Base-by-base conservation (phyloP, 2,888 invertebrate species). In the Xestia c-nigrum region DNA sequence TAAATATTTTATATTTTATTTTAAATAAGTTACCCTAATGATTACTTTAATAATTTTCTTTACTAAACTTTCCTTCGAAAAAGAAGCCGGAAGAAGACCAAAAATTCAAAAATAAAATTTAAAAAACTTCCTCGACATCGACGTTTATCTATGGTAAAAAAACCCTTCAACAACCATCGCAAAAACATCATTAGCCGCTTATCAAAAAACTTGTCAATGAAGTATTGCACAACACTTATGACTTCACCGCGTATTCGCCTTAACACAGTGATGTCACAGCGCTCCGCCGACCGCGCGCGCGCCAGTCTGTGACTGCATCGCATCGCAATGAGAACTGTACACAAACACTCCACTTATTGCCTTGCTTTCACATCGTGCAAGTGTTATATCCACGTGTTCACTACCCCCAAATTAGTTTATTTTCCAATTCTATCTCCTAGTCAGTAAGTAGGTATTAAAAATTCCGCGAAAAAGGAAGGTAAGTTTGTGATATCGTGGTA, bases 381-480 rank as follows among this genome's bases (percentile, higher is more conserved):
- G 94, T 95, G 94, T 90, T 86, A 89, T 89, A 94, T 92, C 86
- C 92, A 93, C 94, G 94, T 93, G 90, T 86, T 84, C 74, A 80
- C 59, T 81, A 79, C 74, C 52, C 67, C 74, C 78, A 76, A 70
- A 78, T 71, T 74, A 69, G 71, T 80, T 68, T 84, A 76, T 79
- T 82, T 85, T 87, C 73, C 82, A 90, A 86, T 85, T 89, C 83
- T 84, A 12, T 40, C 63, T 63, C 68, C 50, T 84, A 87, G 83
- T 88, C 89, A 85, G 87, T 90, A 90, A 86, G 87, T 90, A 91
- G 93, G 92, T 89, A 88, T 88, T 87, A 89, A 96, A 92, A 92
- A 96, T 96, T 95, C 96, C 96, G 90, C 96, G 96, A 16, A 96
- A 96, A 92, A 94, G 95, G 94, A 96, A 96, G 96, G 96, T 96